phyloP scores from a whole-genome alignment of 2,797 vertebrate species.

The Mus caroli region DNA sequence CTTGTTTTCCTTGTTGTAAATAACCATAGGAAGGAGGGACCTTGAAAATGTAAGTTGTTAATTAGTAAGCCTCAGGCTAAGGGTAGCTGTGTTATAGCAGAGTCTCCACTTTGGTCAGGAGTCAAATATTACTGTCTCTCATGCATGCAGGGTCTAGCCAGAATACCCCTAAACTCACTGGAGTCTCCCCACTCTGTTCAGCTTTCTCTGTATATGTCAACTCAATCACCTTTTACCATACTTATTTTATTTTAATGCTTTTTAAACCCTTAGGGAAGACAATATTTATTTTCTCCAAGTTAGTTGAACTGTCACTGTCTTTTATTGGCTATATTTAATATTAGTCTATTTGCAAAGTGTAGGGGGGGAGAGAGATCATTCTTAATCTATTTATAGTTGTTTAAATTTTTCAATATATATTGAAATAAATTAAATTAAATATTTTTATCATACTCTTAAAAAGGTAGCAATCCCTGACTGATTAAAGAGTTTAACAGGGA shows the following conservation, averaged over 20 bases:
- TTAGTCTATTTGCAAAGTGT: slow-evolving; percentile 20
- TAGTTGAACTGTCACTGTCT: slow-evolving; percentile 40
- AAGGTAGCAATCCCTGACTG: neutral
- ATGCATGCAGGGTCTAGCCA: slow-evolving; percentile 33
- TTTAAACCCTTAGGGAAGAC: slow-evolving; percentile 36
- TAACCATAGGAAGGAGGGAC: slow-evolving; percentile 76
- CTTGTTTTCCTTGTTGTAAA: slow-evolving; percentile 61
- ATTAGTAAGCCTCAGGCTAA: slow-evolving; percentile 75
- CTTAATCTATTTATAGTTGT: slow-evolving; percentile 53
- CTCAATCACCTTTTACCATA: neutral
- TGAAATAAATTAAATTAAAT: neutral
- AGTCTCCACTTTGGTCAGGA: slow-evolving; percentile 67
- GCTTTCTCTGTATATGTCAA: slow-evolving; percentile 3
- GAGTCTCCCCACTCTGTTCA: slow-evolving; percentile 29
- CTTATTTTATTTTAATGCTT: slow-evolving; percentile 51
- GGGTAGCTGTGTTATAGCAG: slow-evolving; percentile 46
- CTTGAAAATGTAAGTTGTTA: slow-evolving; percentile 77
- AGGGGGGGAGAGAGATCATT: neutral
- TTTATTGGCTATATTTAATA: slow-evolving; percentile 38
- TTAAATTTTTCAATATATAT: neutral
- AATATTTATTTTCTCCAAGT: slow-evolving; percentile 49
- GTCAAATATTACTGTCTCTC: slow-evolving; percentile 59
- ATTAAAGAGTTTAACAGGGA: slow-evolving; percentile 31
- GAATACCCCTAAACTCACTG: slow-evolving; percentile 30
- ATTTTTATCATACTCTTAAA: slow-evolving; percentile 23